Conservation (phyloP, 1,140 invertebrate species). For the Neodiprion lecontei region DNA sequence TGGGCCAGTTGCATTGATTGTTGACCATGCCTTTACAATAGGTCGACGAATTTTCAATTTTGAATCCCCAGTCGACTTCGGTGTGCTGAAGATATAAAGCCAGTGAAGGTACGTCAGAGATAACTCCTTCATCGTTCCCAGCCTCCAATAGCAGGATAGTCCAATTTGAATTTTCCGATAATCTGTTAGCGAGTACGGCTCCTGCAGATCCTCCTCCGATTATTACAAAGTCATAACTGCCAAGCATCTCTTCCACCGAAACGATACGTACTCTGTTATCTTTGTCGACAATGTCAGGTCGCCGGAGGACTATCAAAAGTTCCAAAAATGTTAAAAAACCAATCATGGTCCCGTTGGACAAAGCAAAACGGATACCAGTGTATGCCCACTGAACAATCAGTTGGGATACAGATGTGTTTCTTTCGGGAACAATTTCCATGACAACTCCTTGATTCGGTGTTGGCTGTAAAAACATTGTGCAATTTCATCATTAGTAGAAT, state of each 20-base stretch:
- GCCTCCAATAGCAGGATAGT: conserved; percentile 55
- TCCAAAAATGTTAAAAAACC: not conserved
- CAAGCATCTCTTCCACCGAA: not conserved
- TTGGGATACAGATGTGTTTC: not conserved
- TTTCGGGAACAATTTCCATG: too few relatives aligned
- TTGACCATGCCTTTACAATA: conserved; percentile 32
- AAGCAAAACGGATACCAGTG: conserved; percentile 65
- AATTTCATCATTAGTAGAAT: too few relatives aligned
- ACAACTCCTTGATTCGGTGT: too few relatives aligned
- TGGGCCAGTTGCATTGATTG: conserved; percentile 50
- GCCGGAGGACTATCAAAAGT: not conserved
- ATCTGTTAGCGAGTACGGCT: conserved; percentile 61
- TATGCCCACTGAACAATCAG: conserved; percentile 34
- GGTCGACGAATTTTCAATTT: conserved; percentile 52
- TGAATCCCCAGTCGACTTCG: conserved; percentile 61
- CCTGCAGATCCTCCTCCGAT: conserved; percentile 66
- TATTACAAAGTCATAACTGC: conserved; percentile 33
- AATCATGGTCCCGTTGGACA: conserved; percentile 68
- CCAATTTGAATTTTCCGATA: conserved; percentile 52
- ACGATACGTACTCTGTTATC: not conserved
- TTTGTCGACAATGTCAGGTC: not conserved
- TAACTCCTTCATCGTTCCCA: conserved; percentile 49
- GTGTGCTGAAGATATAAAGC: conserved; percentile 46
- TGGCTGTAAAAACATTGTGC: too few relatives aligned
- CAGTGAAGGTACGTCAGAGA: conserved; percentile 49